Base-by-base conservation (phyloP, 2,888 invertebrate species). In the Tenthredo scrophulariae region DNA sequence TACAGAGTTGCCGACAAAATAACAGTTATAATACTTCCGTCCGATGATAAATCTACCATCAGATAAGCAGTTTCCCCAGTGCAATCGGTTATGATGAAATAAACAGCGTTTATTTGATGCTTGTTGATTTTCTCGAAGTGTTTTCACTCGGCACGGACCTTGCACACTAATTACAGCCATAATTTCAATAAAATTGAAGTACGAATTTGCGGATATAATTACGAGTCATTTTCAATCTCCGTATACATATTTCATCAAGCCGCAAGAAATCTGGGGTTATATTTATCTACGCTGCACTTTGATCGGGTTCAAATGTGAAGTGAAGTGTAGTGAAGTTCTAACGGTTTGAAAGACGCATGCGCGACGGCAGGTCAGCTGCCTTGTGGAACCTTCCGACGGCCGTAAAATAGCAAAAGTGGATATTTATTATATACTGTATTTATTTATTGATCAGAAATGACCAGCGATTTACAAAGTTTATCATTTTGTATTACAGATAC, bases 311-410 rank as follows among this genome's bases (percentile, higher is more conserved):
- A 54, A 18, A 46, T 46, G 46, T 46, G 43, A 13, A 43, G 13
- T 43, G 46, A 37, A 37, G 37, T 37, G 6, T 37, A 82, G 82
- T 54, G 46, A 83, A 43, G 40, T 40, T 74, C 22, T 22, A 15
- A 22, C 22, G 13, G 46, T 3, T 46, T 1, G 4, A 50, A 6
- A 70, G 37, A 70, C 83, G 83, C 83, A 83, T 67, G 83, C 83
- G 83, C 83, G 83, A 83, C 67, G 83, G 83, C 70, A 9, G 80
- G 50, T 83, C 83, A 83, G 83, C 83, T 67, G 83, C 70, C 46
- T 83, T 65, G 29, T 50, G 83, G 18, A 83, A 67, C 83, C 46
- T 67, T 70, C 83, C 83, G 83, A 67, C 83, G 83, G 83, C 67
- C 83, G 83, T 26, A 18, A 65, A 83, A 83, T 65, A 46, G 43